These are phyloP conservation scores for Triplophysa bombifrons DNA, from an alignment of 2,797 vertebrate species.

Conservation along the genomic window DNA sequence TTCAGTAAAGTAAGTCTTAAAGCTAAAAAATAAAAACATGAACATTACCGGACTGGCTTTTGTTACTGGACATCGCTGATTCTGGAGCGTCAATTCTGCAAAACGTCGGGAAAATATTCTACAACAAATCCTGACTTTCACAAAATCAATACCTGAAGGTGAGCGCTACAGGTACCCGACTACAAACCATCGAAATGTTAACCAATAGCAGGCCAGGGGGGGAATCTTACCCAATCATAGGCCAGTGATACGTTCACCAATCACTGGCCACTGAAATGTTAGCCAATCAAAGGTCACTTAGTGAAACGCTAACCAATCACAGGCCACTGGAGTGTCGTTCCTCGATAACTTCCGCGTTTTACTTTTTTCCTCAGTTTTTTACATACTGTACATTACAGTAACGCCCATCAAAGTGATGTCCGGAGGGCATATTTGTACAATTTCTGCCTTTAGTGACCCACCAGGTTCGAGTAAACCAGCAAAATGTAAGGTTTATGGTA, in stretches of 20 bases:
- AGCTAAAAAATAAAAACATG: too few species aligned
- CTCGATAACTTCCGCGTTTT: too few species aligned
- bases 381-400: too few species aligned
- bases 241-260: not conserved
- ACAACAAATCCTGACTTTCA: not conserved
- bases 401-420: too few species aligned
- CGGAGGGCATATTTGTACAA: too few species aligned
- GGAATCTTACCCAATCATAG: not conserved
- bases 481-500: too few species aligned
- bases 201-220: not conserved
- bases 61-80: conserved; percentile 17
- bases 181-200: not conserved
- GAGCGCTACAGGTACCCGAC: not conserved
- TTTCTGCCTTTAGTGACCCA: too few species aligned
- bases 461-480: too few species aligned
- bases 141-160: not conserved
- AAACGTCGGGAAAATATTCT: not conserved
- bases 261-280: not conserved
- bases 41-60: conserved; percentile 17
- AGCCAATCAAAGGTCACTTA: not conserved
- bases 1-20: not conserved
- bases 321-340: not conserved
- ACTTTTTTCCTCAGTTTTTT: too few species aligned
- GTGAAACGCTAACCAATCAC: not conserved
- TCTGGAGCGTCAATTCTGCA: not conserved